A percentile compares a stretch with the other conserved stretches of the same genome.
These are phyloP conservation scores for Papilio elwesi DNA, from an alignment of 2,888 invertebrate genomes.

Conservation along the genomic window DNA sequence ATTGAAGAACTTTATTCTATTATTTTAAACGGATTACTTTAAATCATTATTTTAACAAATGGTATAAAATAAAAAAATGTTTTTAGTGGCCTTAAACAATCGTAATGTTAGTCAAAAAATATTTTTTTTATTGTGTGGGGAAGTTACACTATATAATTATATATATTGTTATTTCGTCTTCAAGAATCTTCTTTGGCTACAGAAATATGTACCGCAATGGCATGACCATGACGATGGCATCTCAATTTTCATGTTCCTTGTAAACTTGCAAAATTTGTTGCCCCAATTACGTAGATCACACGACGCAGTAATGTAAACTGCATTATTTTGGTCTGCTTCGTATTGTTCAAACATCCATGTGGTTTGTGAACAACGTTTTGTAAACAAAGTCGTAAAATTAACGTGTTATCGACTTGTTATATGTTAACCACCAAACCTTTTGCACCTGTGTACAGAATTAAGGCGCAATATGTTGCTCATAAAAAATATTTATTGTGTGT, in stretches of 20 bases:
- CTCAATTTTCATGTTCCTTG: not conserved
- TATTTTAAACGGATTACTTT: not conserved
- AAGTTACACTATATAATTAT: no score
- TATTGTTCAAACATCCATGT: slow-evolving; percentile 3
- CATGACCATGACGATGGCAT: no score
- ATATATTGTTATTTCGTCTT: no score
- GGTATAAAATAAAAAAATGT: not conserved
- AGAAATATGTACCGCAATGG: no score
- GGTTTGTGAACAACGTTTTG: slow-evolving; percentile 15
- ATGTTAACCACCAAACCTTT: no score
- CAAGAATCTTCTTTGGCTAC: no score
- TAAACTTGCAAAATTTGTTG: not conserved
- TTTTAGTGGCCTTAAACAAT: no score
- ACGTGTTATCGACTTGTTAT: not conserved
- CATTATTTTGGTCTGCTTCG: slow-evolving; percentile 8
- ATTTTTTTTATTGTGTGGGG: no score
- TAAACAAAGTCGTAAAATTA: slow-evolving; percentile 13
- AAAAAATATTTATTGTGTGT: not conserved
- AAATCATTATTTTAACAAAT: not conserved
- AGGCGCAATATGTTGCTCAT: not conserved
- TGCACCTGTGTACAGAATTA: not conserved
- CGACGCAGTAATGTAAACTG: slow-evolving; percentile 11
- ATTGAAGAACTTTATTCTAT: not conserved
- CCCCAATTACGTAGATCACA: not conserved
- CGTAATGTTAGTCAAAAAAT: no score